These are phyloP conservation scores for Chrysotoxum bicinctum DNA, from an alignment of 2,888 invertebrate genomes.

Conservation along the genomic window DNA sequence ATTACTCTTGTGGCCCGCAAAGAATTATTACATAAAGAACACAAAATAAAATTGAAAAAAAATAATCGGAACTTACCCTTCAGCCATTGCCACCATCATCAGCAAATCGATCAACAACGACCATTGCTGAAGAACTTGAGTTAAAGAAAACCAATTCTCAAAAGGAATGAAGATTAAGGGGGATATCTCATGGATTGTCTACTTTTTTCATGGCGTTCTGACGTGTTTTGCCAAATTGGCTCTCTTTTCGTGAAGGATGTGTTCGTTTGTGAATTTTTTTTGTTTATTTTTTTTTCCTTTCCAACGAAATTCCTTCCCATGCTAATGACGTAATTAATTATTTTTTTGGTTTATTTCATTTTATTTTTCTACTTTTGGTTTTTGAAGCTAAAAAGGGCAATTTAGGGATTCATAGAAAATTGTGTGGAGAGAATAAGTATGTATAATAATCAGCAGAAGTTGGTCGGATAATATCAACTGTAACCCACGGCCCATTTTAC, in stretches of 20 bases:
- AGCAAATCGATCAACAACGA: constrained; percentile 66
- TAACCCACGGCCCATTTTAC: no score
- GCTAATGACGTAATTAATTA: constrained; percentile 69
- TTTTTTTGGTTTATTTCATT: constrained; percentile 42
- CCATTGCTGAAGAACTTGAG: constrained; percentile 37
- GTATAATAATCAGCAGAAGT: not conserved
- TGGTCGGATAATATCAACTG: no score
- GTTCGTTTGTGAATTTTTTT: constrained; percentile 24
- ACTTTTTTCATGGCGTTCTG: constrained; percentile 40
- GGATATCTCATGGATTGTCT: constrained; percentile 17
- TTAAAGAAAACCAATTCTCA: not conserved
- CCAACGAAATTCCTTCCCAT: constrained; percentile 48
- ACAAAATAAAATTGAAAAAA: not conserved
- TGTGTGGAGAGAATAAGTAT: not conserved
- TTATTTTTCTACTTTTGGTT: not conserved
- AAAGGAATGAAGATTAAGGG: not conserved
- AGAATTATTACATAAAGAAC: constrained; percentile 8
- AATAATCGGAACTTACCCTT: constrained; percentile 58
- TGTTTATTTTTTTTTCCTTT: not conserved
- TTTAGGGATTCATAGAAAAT: not conserved
- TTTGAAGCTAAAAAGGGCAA: not conserved
- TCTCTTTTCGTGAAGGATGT: constrained; percentile 58
- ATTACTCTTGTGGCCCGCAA: constrained; percentile 54
- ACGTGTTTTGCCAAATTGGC: constrained; percentile 56
- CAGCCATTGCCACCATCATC: constrained; percentile 63